A percentile compares a stretch with the other conserved stretches of the same genome.
Evolutionary conservation across 2,113 vertebrate genomes (phyloP).

Genomic region (Pampusana beccarii): DNA sequence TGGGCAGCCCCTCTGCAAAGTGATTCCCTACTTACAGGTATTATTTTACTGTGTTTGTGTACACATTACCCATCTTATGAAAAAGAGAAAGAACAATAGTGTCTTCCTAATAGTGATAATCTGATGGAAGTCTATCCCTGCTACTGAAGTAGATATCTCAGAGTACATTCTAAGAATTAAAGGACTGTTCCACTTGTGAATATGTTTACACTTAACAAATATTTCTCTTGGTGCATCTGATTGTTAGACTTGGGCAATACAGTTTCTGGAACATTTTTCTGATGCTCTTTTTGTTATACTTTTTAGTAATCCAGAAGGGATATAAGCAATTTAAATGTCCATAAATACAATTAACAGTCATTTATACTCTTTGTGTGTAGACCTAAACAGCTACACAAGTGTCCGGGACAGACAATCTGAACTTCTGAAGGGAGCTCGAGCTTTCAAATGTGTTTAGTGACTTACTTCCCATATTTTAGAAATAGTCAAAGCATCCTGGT

Average conservation of each 20-base stretch:
- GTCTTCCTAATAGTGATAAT: not conserved
- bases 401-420: not conserved
- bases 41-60: not conserved
- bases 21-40: conserved; percentile 96
- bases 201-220: not conserved
- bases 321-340: not conserved
- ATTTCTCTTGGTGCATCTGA: not conserved
- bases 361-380: not conserved
- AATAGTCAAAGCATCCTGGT: not conserved
- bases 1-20: conserved; percentile 91
- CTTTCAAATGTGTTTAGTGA: not conserved
- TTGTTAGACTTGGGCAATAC: not conserved
- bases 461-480: not conserved
- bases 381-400: not conserved
- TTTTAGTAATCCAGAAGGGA: not conserved
- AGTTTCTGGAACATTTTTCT: not conserved
- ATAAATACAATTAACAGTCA: not conserved
- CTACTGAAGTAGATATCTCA: not conserved
- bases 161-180: not conserved
- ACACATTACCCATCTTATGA: not conserved
- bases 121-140: not conserved
- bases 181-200: not conserved
- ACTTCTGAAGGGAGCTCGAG: not conserved
- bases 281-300: not conserved
- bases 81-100: not conserved